Percentiles rank a stretch among this genome's conserved stretches.
phyloP scores from a whole-genome alignment of 2,888 invertebrate species.

The Dichetophora obliterata region DNA sequence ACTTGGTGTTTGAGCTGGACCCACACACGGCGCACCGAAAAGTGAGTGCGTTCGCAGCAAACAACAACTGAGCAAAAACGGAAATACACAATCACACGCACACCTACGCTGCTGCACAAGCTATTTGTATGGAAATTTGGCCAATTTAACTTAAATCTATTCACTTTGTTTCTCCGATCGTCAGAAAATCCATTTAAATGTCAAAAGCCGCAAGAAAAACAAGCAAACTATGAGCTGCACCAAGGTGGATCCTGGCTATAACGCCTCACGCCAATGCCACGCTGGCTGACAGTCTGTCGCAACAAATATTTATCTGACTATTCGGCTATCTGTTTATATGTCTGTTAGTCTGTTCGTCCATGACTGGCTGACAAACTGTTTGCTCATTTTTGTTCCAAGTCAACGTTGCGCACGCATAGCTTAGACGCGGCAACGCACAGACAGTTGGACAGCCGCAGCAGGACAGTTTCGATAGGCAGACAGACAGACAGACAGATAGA shows the following conservation, averaged over 20 bases:
- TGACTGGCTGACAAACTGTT: neutral
- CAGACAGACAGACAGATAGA: conserved; percentile 13
- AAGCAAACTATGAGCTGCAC: neutral
- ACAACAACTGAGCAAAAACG: too few relatives aligned
- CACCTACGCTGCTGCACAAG: too few relatives aligned
- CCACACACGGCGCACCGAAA: too few relatives aligned
- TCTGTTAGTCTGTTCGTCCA: neutral
- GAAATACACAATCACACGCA: too few relatives aligned
- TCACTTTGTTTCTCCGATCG: neutral
- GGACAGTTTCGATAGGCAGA: neutral
- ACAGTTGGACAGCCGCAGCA: conserved; percentile 7
- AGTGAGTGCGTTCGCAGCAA: too few relatives aligned
- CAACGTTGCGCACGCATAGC: conserved; percentile 20
- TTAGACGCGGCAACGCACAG: conserved; percentile 5
- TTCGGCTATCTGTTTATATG: neutral
- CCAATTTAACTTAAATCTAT: conserved; percentile 21
- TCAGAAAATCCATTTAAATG: conserved; percentile 6
- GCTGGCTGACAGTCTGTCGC: neutral
- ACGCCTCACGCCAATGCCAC: conserved; percentile 18
- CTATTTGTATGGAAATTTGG: conserved; percentile 26
- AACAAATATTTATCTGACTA: neutral
- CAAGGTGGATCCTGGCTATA: conserved; percentile 12
- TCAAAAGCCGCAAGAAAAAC: conserved; percentile 7
- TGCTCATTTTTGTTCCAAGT: conserved; percentile 16
- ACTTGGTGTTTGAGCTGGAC: neutral